These are phyloP conservation scores for Spilosoma lubricipeda DNA, from an alignment of 2,888 invertebrate genomes.

Conservation along the genomic window DNA sequence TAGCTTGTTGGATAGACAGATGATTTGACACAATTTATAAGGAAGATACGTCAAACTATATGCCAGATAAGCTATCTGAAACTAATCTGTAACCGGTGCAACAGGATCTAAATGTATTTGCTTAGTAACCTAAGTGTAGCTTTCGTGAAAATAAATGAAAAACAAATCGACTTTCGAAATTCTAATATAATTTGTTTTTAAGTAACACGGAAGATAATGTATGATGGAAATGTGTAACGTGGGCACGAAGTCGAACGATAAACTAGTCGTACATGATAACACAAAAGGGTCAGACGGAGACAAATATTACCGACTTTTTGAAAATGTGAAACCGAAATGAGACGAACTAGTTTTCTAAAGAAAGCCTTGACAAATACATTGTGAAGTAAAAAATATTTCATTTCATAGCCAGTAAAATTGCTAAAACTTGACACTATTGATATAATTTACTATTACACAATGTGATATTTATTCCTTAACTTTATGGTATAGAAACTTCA, in stretches of 20 bases:
- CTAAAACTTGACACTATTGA: neutral
- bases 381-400: neutral
- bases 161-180: conserved; percentile 6
- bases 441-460: no score
- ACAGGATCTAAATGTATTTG: neutral
- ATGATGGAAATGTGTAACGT: conserved; percentile 35
- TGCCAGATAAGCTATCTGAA: no score
- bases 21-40: no score
- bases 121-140: neutral
- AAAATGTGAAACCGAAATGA: conserved; percentile 33
- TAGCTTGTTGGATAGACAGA: no score
- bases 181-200: conserved; percentile 4
- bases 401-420: conserved; percentile 8
- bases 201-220: conserved; percentile 31
- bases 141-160: neutral
- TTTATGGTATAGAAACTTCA: neutral
- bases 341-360: conserved; percentile 37
- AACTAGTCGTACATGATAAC: conserved; percentile 40
- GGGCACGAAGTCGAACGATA: conserved; percentile 41
- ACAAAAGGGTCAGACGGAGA: conserved; percentile 53
- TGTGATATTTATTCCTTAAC: neutral
- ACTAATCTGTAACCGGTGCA: no score
- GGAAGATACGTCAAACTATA: no score
- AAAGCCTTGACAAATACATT: conserved; percentile 43
- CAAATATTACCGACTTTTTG: conserved; percentile 45